Evolutionary conservation across 2,113 vertebrate genomes (phyloP).

Genomic region (Prionailurus bengalensis): DNA sequence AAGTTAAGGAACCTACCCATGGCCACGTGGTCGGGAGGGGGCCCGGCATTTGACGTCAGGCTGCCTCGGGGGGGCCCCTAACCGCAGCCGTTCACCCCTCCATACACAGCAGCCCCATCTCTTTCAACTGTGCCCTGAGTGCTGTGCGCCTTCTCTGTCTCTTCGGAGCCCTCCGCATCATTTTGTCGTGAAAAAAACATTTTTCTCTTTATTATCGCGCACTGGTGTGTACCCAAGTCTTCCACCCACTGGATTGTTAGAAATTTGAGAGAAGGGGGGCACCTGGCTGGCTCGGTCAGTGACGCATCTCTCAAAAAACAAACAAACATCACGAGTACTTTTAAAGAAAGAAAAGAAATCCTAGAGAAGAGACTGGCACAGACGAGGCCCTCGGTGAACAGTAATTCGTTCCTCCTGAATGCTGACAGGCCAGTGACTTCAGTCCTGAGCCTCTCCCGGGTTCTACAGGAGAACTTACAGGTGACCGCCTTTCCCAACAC

Average conservation of each 20-base stretch:
- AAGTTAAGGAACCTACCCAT: background rate
- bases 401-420: rapidly evolving
- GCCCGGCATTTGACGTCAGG: background rate
- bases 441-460: too few species aligned
- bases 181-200: background rate
- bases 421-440: background rate
- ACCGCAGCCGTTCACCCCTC: too few species aligned
- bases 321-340: too few species aligned
- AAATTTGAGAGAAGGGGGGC: background rate
- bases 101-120: background rate
- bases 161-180: background rate
- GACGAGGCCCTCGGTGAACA: background rate
- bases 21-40: background rate
- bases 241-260: background rate
- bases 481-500: background rate
- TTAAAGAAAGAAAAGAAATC: too few species aligned
- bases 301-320: too few species aligned
- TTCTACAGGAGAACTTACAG: rapidly evolving
- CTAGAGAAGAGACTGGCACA: background rate
- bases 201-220: background rate
- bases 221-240: background rate
- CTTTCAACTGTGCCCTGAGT: too few species aligned
- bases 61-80: background rate
- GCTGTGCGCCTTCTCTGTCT: background rate
- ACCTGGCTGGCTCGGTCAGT: too few species aligned